A percentile compares a stretch with the other conserved stretches of the same genome.
Conservation (phyloP, 1,140 invertebrate genomes). For the Maconellicoccus hirsutus region DNA sequence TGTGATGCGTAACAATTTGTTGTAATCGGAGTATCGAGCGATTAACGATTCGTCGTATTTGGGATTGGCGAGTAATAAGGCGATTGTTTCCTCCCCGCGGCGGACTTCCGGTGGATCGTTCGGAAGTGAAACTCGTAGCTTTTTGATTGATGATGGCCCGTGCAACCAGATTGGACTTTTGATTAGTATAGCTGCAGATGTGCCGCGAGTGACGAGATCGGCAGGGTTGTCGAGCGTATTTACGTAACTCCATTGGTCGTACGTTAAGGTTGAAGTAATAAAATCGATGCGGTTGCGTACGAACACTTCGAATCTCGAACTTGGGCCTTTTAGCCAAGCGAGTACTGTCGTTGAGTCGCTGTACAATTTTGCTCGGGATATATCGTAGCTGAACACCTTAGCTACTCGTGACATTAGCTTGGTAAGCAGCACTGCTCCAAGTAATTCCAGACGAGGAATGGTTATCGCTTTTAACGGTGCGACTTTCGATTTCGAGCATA, state of each 20-base stretch:
- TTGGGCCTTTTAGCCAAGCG: background rate
- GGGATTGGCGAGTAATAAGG: background rate
- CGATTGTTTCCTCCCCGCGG: background rate
- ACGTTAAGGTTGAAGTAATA: background rate
- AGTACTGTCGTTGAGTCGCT: background rate
- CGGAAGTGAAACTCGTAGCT: background rate
- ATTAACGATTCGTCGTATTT: background rate
- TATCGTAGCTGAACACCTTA: background rate
- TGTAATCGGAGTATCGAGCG: background rate
- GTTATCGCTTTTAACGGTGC: slow-evolving; percentile 32
- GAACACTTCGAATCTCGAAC: background rate
- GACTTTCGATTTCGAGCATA: slow-evolving; percentile 34
- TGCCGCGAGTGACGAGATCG: background rate
- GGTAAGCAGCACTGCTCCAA: slow-evolving; percentile 31
- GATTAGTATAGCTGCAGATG: background rate
- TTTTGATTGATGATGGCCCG: background rate
- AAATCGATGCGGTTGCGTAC: background rate
- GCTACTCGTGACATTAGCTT: slow-evolving; percentile 25
- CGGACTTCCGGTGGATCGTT: background rate
- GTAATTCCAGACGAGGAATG: too few relatives aligned
- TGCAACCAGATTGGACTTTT: background rate
- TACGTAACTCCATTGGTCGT: background rate
- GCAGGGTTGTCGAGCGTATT: background rate
- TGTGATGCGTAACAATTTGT: background rate
- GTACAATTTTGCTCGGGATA: background rate